phyloP scores from a whole-genome alignment of 2,888 invertebrate species.

The Drosophila falleni region DNA sequence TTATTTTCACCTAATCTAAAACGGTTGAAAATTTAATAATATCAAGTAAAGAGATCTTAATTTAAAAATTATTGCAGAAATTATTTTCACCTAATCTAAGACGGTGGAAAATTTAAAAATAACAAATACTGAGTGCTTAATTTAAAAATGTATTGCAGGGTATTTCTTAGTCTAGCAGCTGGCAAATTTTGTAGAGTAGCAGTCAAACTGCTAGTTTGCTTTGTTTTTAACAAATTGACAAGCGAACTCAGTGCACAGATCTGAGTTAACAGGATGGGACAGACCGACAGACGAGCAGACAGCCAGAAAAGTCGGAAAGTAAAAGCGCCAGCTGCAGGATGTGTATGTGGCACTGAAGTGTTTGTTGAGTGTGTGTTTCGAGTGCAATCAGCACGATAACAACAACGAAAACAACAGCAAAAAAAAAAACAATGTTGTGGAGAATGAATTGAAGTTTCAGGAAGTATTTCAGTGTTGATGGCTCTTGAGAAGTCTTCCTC shows the following conservation, averaged over 20 bases:
- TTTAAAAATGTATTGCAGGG: too few relatives aligned
- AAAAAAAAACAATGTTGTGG: slow-evolving; percentile 36
- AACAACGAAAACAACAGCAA: slow-evolving; percentile 35
- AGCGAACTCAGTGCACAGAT: slow-evolving; percentile 53
- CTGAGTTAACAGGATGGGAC: slow-evolving; percentile 48
- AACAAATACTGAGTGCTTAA: too few relatives aligned
- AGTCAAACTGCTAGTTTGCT: slow-evolving; percentile 41
- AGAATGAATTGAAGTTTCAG: slow-evolving; percentile 46
- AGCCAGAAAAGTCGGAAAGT: slow-evolving; percentile 36
- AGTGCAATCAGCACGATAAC: slow-evolving; percentile 70
- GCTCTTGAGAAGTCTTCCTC: slow-evolving; percentile 44
- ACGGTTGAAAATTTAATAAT: neutral
- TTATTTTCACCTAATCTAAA: neutral
- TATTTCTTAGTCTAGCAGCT: slow-evolving; percentile 9
- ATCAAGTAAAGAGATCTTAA: too few relatives aligned
- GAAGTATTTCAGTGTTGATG: slow-evolving; percentile 63
- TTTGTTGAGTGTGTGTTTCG: slow-evolving; percentile 68
- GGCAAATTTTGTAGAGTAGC: neutral
- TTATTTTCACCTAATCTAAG: neutral
- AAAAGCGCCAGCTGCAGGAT: slow-evolving; percentile 54
- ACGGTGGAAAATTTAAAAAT: neutral
- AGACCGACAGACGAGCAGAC: slow-evolving; percentile 26
- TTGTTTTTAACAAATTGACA: slow-evolving; percentile 75
- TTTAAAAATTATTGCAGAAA: too few relatives aligned
- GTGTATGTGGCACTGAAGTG: slow-evolving; percentile 61